phyloP scores from a whole-genome alignment of 2,113 vertebrate species.

The Spermophilus dauricus region DNA sequence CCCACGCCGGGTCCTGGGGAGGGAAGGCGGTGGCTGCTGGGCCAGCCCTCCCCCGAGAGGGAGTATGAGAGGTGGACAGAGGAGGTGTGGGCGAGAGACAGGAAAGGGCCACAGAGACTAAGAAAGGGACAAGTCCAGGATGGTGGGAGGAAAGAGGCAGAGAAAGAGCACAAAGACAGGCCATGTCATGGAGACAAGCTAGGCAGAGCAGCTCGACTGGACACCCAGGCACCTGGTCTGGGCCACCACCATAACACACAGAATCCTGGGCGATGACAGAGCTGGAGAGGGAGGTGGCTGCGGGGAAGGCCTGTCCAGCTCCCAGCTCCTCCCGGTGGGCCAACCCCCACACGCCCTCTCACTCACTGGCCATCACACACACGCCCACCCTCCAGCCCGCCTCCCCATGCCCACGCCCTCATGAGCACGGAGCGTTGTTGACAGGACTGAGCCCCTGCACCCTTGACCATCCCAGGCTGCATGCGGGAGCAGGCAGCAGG shows the following conservation, averaged over 20 bases:
- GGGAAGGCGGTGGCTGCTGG: not conserved
- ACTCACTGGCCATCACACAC: rapidly evolving
- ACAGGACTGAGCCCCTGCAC: no score
- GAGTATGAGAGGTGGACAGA: not conserved
- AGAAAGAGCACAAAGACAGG: not conserved
- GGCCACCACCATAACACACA: not conserved
- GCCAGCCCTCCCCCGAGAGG: not conserved
- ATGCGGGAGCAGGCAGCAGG: no score
- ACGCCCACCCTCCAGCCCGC: no score
- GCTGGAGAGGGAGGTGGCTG: not conserved
- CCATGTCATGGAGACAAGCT: rapidly evolving
- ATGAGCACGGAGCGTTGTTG: no score
- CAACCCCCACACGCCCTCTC: rapidly evolving
- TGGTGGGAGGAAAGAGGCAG: not conserved
- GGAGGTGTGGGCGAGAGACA: no score
- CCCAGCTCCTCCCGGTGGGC: not conserved
- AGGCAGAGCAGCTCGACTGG: not conserved
- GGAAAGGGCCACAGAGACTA: not conserved
- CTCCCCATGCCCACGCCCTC: rapidly evolving
- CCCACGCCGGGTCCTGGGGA: not conserved
- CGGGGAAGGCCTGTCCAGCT: no score
- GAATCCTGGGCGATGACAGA: rapidly evolving
- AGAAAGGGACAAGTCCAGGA: not conserved
- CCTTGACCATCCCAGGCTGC: not conserved
- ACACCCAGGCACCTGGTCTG: not conserved